phyloP scores from a whole-genome alignment of 2,113 vertebrate species.

The Chunga burmeisteri region DNA sequence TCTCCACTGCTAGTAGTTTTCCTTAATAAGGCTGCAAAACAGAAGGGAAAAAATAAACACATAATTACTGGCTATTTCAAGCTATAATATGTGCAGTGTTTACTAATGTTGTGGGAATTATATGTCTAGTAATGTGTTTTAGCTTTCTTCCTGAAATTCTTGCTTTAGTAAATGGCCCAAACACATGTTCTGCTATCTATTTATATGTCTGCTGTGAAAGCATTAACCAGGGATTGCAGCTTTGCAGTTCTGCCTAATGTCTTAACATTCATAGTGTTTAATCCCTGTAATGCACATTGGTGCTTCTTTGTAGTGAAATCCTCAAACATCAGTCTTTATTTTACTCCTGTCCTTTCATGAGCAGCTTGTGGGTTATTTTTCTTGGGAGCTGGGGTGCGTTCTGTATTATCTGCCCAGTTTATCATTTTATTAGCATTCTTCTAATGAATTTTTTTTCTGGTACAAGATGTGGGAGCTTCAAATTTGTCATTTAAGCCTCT shows the following conservation, averaged over 20 bases:
- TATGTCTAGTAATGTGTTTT: neutral
- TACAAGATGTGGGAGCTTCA: neutral
- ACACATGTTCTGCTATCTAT: neutral
- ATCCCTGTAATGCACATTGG: neutral
- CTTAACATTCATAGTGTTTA: neutral
- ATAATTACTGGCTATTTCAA: neutral
- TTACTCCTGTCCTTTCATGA: neutral
- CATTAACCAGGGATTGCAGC: neutral
- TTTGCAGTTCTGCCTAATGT: neutral
- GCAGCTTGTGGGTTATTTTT: neutral
- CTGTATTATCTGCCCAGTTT: neutral
- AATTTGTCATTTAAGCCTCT: neutral
- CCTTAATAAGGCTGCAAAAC: neutral
- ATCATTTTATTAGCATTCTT: neutral
- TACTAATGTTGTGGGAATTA: neutral
- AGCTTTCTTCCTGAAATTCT: neutral
- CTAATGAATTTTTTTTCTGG: neutral
- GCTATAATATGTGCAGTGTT: neutral
- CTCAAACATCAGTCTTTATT: neutral
- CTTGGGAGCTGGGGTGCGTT: rapidly evolving
- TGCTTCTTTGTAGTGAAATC: neutral
- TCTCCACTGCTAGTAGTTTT: neutral
- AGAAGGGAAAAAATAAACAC: neutral
- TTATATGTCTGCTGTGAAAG: neutral
- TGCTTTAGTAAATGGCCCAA: neutral